Percentiles rank a stretch among this genome's conserved stretches.
Evolutionary conservation across 2,113 vertebrate species (phyloP).

Genomic region (Vimba vimba): DNA sequence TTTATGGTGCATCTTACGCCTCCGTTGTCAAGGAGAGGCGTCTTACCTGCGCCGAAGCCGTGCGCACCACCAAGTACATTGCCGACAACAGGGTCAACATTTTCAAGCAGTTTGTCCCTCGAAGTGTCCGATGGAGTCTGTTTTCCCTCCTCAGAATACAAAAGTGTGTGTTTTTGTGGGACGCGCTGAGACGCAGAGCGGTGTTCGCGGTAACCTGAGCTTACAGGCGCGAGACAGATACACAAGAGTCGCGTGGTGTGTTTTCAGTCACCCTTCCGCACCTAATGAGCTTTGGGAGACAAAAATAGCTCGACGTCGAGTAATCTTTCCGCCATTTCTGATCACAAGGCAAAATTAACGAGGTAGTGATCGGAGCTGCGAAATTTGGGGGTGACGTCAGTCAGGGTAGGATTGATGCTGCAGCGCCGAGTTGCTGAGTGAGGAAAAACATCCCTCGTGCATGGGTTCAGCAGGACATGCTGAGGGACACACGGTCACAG

Average conservation of each 20-base stretch:
- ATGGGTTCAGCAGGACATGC: background rate
- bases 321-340: slow-evolving; percentile 48
- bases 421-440: background rate
- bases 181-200: slow-evolving; percentile 6
- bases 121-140: slow-evolving; percentile 18
- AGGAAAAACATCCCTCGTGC: background rate
- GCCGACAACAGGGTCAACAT: slow-evolving; percentile 78
- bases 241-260: background rate
- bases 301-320: slow-evolving; percentile 67
- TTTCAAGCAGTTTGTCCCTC: slow-evolving; percentile 18
- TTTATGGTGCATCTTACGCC: background rate
- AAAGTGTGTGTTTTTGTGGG: background rate
- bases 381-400: slow-evolving; percentile 58
- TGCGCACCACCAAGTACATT: slow-evolving; percentile 77
- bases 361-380: background rate
- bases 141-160: background rate
- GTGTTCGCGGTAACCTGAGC: slow-evolving; percentile 15
- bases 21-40: slow-evolving; percentile 31
- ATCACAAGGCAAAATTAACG: slow-evolving; percentile 41
- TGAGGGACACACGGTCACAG: background rate
- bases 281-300: slow-evolving; percentile 71
- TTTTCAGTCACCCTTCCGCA: slow-evolving; percentile 38
- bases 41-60: slow-evolving; percentile 74
- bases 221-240: background rate
- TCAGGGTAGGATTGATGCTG: slow-evolving; percentile 51